Evolutionary conservation across 2,797 vertebrate genomes (phyloP).

Genomic region (Sebastolobus alascanus): DNA sequence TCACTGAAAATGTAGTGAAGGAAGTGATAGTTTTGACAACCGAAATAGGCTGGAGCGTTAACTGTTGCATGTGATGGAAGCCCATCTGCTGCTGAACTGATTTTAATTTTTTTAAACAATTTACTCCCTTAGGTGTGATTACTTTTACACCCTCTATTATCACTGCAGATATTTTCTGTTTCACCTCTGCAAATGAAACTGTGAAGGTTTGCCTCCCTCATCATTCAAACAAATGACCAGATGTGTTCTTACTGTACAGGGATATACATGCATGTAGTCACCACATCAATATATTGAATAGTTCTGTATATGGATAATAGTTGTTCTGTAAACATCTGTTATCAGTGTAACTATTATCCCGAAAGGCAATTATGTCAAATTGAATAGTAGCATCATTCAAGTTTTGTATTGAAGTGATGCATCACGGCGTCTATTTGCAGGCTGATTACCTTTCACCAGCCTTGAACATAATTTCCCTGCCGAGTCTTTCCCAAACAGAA

Average conservation of each 20-base stretch:
- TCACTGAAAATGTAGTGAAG: not conserved
- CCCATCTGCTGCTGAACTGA: slow-evolving; percentile 31
- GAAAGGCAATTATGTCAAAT: slow-evolving; percentile 46
- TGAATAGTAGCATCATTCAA: slow-evolving; percentile 45
- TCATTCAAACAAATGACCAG: not conserved
- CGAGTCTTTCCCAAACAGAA: slow-evolving; percentile 37
- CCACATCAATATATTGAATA: slow-evolving; percentile 39
- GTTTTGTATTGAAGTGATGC: slow-evolving; percentile 51
- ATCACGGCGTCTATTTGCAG: slow-evolving; percentile 52
- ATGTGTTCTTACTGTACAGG: not conserved
- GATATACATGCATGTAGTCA: not conserved
- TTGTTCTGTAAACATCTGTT: slow-evolving; percentile 36
- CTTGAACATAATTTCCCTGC: slow-evolving; percentile 50
- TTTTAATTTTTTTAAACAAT: slow-evolving; percentile 17
- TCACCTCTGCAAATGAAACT: not conserved
- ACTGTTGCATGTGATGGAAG: slow-evolving; percentile 9
- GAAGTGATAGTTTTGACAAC: not conserved
- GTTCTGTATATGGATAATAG: not conserved
- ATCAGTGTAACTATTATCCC: slow-evolving; percentile 35
- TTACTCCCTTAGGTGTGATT: slow-evolving; percentile 11
- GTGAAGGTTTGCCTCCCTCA: not conserved
- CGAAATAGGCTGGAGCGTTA: not conserved
- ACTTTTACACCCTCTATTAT: not conserved
- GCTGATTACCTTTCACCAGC: slow-evolving; percentile 43
- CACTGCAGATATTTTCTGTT: not conserved